Evolutionary conservation across 2,113 vertebrate genomes (phyloP).

Genomic region (Ifrita kowaldi): DNA sequence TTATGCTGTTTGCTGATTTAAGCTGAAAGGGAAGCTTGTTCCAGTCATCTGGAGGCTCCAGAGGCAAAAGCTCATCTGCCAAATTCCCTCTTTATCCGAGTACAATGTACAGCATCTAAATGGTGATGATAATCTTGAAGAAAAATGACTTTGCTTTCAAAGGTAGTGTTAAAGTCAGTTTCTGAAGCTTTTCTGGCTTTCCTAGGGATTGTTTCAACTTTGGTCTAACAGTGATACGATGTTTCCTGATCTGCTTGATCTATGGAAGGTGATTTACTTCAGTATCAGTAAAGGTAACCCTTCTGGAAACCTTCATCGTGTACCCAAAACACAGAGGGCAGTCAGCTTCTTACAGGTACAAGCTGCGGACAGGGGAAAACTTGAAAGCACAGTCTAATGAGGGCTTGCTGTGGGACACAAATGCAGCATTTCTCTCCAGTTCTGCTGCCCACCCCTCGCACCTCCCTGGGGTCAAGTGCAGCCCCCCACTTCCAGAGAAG

Average conservation of each 20-base stretch:
- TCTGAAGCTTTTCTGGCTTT: slow-evolving; percentile 19
- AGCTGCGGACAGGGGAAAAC: neutral
- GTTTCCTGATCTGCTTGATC: slow-evolving; percentile 16
- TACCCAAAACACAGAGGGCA: neutral
- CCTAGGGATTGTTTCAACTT: slow-evolving; percentile 45
- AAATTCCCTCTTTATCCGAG: slow-evolving; percentile 62
- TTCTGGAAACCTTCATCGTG: neutral
- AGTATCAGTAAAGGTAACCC: neutral
- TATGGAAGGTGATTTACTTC: neutral
- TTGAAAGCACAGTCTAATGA: neutral
- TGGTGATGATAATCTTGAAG: slow-evolving; percentile 44
- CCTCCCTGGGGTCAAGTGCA: neutral
- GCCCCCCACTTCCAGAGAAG: neutral
- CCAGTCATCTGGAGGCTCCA: slow-evolving; percentile 50
- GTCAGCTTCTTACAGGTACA: neutral
- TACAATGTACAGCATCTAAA: slow-evolving; percentile 62
- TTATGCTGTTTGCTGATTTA: slow-evolving; percentile 70
- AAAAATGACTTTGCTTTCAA: slow-evolving; percentile 27
- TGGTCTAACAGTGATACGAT: neutral
- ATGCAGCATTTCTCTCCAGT: neutral
- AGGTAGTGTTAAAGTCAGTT: slow-evolving; percentile 10
- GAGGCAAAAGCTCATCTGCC: slow-evolving; percentile 53
- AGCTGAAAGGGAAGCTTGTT: slow-evolving; percentile 62
- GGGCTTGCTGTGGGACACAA: neutral
- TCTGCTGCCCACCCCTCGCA: neutral